Evolutionary conservation across 1,140 invertebrate species (phyloP).

Genomic region (Tetragnatha versicolor): DNA sequence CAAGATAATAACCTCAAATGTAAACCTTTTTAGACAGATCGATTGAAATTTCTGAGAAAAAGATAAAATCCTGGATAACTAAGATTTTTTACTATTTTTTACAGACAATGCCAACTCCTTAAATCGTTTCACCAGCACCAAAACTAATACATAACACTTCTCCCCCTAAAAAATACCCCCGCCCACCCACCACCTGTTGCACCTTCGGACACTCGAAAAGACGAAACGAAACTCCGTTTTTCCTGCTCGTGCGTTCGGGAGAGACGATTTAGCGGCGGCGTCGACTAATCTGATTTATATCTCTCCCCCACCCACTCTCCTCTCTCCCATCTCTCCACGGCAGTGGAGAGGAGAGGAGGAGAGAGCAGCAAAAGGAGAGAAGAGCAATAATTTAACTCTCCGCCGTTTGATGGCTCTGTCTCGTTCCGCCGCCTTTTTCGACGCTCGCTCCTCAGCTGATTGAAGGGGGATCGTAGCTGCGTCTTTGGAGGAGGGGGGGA

Average conservation of each 20-base stretch:
- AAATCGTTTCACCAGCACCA: too few relatives aligned
- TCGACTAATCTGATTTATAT: constrained; percentile 42
- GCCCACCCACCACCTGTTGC: too few relatives aligned
- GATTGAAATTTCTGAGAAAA: too few relatives aligned
- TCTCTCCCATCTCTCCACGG: not conserved
- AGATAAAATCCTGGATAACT: too few relatives aligned
- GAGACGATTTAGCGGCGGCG: not conserved
- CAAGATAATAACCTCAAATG: too few relatives aligned
- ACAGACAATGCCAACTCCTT: too few relatives aligned
- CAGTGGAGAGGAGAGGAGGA: not conserved
- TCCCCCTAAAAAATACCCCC: too few relatives aligned
- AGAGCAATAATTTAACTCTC: constrained; percentile 31
- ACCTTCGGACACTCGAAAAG: too few relatives aligned
- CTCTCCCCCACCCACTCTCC: not conserved
- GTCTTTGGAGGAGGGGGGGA: not conserved
- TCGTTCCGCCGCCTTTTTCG: not conserved
- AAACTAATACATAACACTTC: too few relatives aligned
- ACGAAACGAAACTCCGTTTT: not conserved
- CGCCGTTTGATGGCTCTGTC: not conserved
- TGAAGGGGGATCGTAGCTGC: not conserved
- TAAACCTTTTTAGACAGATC: too few relatives aligned
- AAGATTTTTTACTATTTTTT: too few relatives aligned
- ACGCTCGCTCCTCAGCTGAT: too few relatives aligned
- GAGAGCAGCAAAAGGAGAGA: constrained; percentile 22
- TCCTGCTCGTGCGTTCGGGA: not conserved